Evolutionary conservation across 2,113 vertebrate species (phyloP).

Genomic region (Rafetus swinhoei): DNA sequence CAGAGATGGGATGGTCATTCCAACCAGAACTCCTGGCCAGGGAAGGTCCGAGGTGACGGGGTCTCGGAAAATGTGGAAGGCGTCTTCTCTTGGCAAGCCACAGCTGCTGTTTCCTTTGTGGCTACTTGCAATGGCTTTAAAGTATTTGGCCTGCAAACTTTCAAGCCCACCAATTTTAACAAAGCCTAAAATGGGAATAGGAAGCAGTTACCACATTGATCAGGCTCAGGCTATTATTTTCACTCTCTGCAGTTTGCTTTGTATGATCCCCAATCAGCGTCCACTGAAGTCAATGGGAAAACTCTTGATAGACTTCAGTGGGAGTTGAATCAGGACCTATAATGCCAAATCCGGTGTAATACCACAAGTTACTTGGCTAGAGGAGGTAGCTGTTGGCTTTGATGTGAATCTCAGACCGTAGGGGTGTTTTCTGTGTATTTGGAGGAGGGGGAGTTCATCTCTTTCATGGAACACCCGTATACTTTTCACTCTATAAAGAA

Average conservation of each 20-base stretch:
- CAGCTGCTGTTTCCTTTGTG: constrained; percentile 88
- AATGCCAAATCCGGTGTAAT: fast-evolving
- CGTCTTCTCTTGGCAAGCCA: constrained; percentile 89
- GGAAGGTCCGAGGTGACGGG: constrained; percentile 92
- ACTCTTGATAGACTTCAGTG: fast-evolving
- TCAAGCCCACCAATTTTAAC: constrained; percentile 88
- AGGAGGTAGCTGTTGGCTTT: background rate
- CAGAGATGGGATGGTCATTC: constrained; percentile 94
- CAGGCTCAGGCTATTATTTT: fast-evolving
- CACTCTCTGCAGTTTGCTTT: background rate
- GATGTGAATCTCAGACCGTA: fast-evolving
- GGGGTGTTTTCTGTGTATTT: background rate
- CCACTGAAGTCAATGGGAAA: background rate
- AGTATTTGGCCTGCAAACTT: constrained; percentile 85
- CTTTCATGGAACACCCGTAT: background rate
- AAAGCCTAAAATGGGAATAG: constrained; percentile 82
- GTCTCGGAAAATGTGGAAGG: constrained; percentile 95
- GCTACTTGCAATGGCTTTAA: constrained; percentile 83
- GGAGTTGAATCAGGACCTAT: background rate
- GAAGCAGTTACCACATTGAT: background rate
- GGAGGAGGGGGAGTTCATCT: background rate
- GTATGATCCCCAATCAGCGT: fast-evolving
- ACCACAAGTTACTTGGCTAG: fast-evolving
- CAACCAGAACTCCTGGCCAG: constrained; percentile 93
- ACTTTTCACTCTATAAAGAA: background rate